Evolutionary conservation across 2,888 invertebrate species (phyloP).

Genomic region (Mythimna ferrago): DNA sequence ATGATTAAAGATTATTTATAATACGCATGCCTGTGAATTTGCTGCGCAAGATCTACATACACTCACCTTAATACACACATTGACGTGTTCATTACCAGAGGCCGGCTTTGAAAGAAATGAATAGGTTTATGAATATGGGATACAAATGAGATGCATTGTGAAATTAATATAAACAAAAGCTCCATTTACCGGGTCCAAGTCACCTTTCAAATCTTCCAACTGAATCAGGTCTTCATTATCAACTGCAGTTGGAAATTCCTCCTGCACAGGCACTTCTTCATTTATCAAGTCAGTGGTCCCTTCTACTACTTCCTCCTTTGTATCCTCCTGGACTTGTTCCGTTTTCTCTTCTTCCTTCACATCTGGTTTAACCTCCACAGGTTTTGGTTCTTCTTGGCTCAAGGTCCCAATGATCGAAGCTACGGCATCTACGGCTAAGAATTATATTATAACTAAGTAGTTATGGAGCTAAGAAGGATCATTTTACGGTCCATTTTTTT

Average conservation of each 20-base stretch:
- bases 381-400: conserved; percentile 53
- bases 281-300: not conserved
- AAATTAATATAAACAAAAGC: not conserved
- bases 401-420: conserved; percentile 84
- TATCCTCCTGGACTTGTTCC: conserved; percentile 43
- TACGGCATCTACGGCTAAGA: conserved; percentile 76
- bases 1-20: not conserved
- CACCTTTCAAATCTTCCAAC: conserved; percentile 64
- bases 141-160: not conserved
- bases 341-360: conserved; percentile 35
- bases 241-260: not conserved
- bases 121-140: not conserved
- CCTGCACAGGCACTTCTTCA: conserved; percentile 26
- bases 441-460: not conserved
- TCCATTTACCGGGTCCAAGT: conserved; percentile 71
- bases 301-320: conserved; percentile 37
- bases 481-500: too few species aligned
- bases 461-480: too few species aligned
- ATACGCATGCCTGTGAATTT: not conserved
- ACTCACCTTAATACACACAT: conserved; percentile 19
- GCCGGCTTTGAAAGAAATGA: conserved; percentile 51
- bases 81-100: conserved; percentile 31
- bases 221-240: conserved; percentile 64
- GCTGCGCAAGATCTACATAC: not conserved
- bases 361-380: conserved; percentile 11